Base-by-base conservation (phyloP, 1,140 invertebrate genomes). In the Nomia melanderi region DNA sequence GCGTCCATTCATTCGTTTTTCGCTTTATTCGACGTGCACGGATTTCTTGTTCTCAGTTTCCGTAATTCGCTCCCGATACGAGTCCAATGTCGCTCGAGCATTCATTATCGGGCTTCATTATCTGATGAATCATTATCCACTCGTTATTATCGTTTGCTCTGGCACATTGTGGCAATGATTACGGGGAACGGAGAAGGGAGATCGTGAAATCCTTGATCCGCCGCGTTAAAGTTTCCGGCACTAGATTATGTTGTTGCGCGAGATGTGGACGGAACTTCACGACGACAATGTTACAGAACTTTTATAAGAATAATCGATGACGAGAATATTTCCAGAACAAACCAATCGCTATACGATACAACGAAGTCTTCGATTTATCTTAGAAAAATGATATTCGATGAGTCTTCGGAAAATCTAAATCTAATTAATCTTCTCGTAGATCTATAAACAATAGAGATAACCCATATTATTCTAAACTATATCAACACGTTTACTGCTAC, bases 81-180 rank as follows among this genome's bases (percentile, higher is more conserved):
- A 39, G 33, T 25, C 33, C 33, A 25, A 14, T 62, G 59, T 36
- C 59, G 11, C n/a, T 14, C 20, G 31, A 25, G n/a, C 33, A 25
- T 17, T 33, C 59, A 62, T 62, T 57, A 57, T 31, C 54, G 25
- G 27, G 11, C 25, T 27, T 57, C 54, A 57, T 57, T 62, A 62
- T 62, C 59, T 23, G 59, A 62, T 62, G 33, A 62, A 25, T 62
- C 59, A 62, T 41, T 33, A 23, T 62, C 59, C 59, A 25, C 33
- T 25, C n/a, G 33, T 11, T 25, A 62, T 62, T 62, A 62, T 62
- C 59, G n/a, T 39, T 62, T 25, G n/a, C 36, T 62, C 33, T 4
- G n/a, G 14, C 33, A 25, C 20, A 25, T 25, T 39, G 11, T 41
- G 36, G 11, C 59, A 14, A 62, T 25, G n/a, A n/a, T 62, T 62